These are phyloP conservation scores for Anguilla anguilla DNA, from an alignment of 2,797 vertebrate species.

Conservation along the genomic window DNA sequence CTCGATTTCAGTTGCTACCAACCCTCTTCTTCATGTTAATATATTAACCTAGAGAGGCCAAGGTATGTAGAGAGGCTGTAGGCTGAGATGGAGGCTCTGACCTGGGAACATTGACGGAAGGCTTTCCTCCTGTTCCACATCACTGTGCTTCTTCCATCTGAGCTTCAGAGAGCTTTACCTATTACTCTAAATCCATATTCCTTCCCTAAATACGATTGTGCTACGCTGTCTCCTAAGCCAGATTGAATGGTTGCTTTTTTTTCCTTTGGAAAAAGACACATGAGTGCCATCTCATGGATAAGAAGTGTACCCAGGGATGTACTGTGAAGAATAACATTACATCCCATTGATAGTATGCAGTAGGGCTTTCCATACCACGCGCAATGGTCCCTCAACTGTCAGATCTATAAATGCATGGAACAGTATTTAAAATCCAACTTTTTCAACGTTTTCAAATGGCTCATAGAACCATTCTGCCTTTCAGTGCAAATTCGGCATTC, in stretches of 20 bases:
- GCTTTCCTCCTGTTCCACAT: background rate
- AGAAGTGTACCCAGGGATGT: background rate
- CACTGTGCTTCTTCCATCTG: background rate
- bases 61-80: background rate
- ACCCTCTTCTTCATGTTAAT: background rate
- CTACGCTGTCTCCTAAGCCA: background rate
- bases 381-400: background rate
- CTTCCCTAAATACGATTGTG: background rate
- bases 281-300: conserved; percentile 18
- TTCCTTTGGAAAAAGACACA: background rate
- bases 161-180: background rate
- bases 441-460: background rate
- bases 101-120: background rate
- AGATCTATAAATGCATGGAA: background rate
- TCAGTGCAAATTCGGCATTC: background rate
- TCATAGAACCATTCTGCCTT: background rate
- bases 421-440: background rate
- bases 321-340: background rate
- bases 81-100: no score
- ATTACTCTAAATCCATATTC: background rate
- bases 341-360: background rate
- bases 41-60: background rate
- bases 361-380: background rate
- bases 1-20: background rate
- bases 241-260: background rate